Percentiles rank a stretch among this genome's conserved stretches.
Conservation (phyloP, 2,888 invertebrate species). For the Limnephilus marmoratus region DNA sequence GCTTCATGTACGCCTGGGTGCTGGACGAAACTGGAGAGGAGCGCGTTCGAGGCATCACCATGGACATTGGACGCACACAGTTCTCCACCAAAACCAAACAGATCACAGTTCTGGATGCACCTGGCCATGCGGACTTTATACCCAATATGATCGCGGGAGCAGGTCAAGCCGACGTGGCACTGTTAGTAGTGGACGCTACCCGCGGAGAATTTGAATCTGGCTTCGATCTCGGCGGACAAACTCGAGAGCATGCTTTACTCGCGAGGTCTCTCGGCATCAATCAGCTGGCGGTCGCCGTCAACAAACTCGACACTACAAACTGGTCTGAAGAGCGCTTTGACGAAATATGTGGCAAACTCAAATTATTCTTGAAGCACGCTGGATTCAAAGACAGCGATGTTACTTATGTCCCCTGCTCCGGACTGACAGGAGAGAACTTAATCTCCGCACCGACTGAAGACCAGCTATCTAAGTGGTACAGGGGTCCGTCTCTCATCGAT, state of each 20-base stretch:
- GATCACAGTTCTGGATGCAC: conserved; percentile 95
- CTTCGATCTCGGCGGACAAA: conserved; percentile 98
- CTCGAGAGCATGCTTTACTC: conserved; percentile 97
- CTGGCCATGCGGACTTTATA: conserved; percentile 99
- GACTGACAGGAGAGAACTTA: conserved; percentile 96
- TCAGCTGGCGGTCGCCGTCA: conserved; percentile 96
- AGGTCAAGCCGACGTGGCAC: conserved; percentile 97
- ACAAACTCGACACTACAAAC: conserved; percentile 96
- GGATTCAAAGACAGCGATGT: conserved; percentile 94
- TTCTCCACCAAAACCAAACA: conserved; percentile 92
- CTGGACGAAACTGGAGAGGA: conserved; percentile 99
- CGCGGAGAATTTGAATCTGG: conserved; percentile 99
- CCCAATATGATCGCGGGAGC: conserved; percentile 99
- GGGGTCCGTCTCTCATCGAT: conserved; percentile 89
- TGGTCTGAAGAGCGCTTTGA: conserved; percentile 95
- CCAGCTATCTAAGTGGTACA: conserved; percentile 85
- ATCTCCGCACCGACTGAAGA: conserved; percentile 81
- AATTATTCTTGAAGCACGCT: conserved; percentile 90
- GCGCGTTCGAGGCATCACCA: conserved; percentile 96
- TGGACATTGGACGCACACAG: conserved; percentile 96
- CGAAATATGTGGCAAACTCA: conserved; percentile 91
- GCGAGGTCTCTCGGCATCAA: conserved; percentile 92
- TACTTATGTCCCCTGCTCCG: conserved; percentile 95
- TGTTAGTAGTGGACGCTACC: conserved; percentile 97
- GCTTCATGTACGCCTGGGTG: conserved; percentile 99